These are phyloP conservation scores for Pimpla rufipes DNA, from an alignment of 2,888 invertebrate genomes.

Conservation along the genomic window DNA sequence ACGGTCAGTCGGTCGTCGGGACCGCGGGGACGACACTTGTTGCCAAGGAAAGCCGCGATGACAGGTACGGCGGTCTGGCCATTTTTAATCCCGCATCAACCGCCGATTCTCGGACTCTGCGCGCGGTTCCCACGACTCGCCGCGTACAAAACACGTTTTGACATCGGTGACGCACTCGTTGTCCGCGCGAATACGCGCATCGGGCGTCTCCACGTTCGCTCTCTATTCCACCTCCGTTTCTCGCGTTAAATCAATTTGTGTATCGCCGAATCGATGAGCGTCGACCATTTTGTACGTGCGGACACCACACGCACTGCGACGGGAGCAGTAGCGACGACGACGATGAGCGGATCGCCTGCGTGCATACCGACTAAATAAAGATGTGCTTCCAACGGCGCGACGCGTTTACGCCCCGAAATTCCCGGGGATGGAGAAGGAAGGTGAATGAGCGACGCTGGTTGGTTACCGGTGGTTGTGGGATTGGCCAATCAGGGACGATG, in stretches of 20 bases:
- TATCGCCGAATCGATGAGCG: conserved; percentile 75
- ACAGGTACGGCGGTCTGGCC: conserved; percentile 74
- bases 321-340: conserved; percentile 48
- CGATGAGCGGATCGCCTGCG: conserved; percentile 49
- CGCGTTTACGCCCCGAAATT: conserved; percentile 53
- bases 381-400: conserved; percentile 61
- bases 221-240: conserved; percentile 16
- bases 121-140: conserved; percentile 17
- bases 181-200: conserved; percentile 18
- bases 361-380: conserved; percentile 63
- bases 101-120: conserved; percentile 24
- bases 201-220: neutral
- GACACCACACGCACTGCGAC: conserved; percentile 58
- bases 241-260: conserved; percentile 51
- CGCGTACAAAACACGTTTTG: conserved; percentile 20
- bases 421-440: conserved; percentile 1
- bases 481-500: too few species aligned
- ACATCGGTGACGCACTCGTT: conserved; percentile 1
- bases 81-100: conserved; percentile 57
- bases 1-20: conserved; percentile 50
- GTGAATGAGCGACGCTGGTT: too few species aligned
- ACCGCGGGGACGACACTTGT: conserved; percentile 77
- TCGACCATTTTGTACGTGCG: conserved; percentile 79
- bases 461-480: too few species aligned
- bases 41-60: conserved; percentile 80